Evolutionary conservation across 2,888 invertebrate species (phyloP).

Genomic region (Eristalinus sepulchralis): DNA sequence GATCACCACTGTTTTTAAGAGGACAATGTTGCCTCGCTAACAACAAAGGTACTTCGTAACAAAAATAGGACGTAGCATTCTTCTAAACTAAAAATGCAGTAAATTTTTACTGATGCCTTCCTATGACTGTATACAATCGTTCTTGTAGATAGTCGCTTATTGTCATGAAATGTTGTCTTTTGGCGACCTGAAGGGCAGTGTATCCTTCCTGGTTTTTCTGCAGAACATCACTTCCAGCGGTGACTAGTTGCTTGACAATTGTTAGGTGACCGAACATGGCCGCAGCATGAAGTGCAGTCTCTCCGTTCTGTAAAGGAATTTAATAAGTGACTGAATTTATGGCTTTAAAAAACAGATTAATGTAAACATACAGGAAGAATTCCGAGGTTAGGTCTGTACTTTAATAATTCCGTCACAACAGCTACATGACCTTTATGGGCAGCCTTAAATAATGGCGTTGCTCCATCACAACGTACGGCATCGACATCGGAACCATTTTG

Average conservation of each 20-base stretch:
- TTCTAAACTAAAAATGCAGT: conserved; percentile 17
- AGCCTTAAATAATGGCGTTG: conserved; percentile 96
- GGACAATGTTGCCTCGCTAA: conserved; percentile 13
- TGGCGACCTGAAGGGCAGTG: conserved; percentile 86
- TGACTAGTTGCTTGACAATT: conserved; percentile 88
- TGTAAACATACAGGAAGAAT: conserved; percentile 86
- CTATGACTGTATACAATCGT: conserved; percentile 71
- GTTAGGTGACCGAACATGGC: conserved; percentile 92
- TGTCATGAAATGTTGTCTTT: conserved; percentile 79
- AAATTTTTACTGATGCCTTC: conserved; percentile 35
- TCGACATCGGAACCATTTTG: conserved; percentile 91
- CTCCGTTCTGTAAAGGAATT: conserved; percentile 88
- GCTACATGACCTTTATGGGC: conserved; percentile 96
- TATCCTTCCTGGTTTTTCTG: conserved; percentile 88
- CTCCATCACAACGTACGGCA: conserved; percentile 92
- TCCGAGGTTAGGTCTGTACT: conserved; percentile 90
- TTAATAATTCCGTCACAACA: conserved; percentile 91
- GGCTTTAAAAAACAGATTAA: background rate
- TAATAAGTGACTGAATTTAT: background rate
- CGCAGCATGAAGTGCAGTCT: conserved; percentile 94
- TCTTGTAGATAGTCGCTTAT: conserved; percentile 80
- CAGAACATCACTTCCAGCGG: conserved; percentile 86
- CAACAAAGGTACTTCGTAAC: conserved; percentile 60
- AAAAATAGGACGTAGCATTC: conserved; percentile 2
- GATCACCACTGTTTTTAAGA: background rate